Conservation (phyloP, 2,797 vertebrate species). For the Champsocephalus esox region DNA sequence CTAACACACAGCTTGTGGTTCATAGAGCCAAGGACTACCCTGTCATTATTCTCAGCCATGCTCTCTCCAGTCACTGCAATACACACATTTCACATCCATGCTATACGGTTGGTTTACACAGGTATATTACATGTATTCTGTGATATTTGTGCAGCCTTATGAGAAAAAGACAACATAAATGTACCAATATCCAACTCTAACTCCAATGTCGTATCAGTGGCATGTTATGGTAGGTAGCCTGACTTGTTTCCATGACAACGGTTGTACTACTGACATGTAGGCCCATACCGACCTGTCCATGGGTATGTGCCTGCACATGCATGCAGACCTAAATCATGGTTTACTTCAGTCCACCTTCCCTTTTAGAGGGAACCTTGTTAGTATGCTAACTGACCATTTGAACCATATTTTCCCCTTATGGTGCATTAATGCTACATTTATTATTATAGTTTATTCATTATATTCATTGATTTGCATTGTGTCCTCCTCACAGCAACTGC, state of each 20-base stretch:
- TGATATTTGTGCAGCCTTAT: constrained; percentile 3
- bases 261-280: constrained; percentile 61
- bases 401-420: not conserved
- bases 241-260: constrained; percentile 84
- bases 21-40: constrained; percentile 32
- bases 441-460: constrained; percentile 14
- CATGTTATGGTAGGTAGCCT: constrained; percentile 59
- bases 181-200: constrained; percentile 11
- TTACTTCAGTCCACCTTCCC: constrained; percentile 7
- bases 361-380: not conserved
- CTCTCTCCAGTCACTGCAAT: constrained; percentile 8
- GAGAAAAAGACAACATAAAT: not conserved
- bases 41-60: constrained; percentile 7
- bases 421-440: constrained; percentile 25
- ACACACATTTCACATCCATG: not conserved
- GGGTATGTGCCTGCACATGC: constrained; percentile 50
- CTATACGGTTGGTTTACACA: not conserved
- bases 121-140: not conserved
- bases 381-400: not conserved
- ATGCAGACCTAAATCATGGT: constrained; percentile 31
- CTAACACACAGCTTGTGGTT: constrained; percentile 30
- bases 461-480: constrained; percentile 23
- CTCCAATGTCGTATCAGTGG: constrained; percentile 39
- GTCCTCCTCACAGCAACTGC: constrained; percentile 31
- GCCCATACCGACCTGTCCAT: constrained; percentile 64